These are phyloP conservation scores for Vicugna pacos DNA, from an alignment of 2,113 vertebrate genomes.

Conservation along the genomic window DNA sequence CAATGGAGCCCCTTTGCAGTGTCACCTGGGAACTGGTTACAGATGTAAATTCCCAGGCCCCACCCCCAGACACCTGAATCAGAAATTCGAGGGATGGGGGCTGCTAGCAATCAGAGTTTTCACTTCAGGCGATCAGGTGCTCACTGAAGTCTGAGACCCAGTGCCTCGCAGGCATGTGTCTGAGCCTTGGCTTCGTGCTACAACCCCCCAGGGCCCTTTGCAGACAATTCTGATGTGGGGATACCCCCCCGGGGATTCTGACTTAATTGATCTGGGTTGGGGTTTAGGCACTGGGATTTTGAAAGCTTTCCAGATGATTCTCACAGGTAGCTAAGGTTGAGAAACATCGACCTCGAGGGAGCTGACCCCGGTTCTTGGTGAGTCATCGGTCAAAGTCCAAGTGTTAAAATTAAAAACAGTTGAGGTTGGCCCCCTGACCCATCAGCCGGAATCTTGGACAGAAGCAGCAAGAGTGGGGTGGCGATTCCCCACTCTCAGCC, in stretches of 20 bases:
- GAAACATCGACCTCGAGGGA: background rate
- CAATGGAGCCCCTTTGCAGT: background rate
- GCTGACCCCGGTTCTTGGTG: background rate
- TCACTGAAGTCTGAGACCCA: background rate
- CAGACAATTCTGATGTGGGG: fast-evolving
- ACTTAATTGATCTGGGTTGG: background rate
- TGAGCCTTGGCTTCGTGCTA: background rate
- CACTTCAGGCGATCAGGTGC: background rate
- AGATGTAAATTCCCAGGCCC: background rate
- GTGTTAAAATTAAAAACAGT: background rate
- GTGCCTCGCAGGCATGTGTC: fast-evolving
- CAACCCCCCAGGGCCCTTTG: background rate
- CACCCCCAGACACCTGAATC: background rate
- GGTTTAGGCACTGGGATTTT: background rate
- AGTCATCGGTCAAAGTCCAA: background rate
- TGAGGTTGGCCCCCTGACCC: background rate
- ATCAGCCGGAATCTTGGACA: background rate
- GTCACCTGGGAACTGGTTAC: background rate
- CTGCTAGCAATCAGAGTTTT: background rate
- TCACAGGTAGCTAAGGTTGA: background rate
- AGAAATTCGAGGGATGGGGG: background rate
- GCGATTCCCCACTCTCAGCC: background rate
- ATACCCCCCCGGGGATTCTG: background rate
- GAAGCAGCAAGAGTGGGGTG: background rate
- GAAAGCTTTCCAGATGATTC: background rate